Evolutionary conservation across 2,888 invertebrate species (phyloP).

Genomic region (Cephus spinipes): DNA sequence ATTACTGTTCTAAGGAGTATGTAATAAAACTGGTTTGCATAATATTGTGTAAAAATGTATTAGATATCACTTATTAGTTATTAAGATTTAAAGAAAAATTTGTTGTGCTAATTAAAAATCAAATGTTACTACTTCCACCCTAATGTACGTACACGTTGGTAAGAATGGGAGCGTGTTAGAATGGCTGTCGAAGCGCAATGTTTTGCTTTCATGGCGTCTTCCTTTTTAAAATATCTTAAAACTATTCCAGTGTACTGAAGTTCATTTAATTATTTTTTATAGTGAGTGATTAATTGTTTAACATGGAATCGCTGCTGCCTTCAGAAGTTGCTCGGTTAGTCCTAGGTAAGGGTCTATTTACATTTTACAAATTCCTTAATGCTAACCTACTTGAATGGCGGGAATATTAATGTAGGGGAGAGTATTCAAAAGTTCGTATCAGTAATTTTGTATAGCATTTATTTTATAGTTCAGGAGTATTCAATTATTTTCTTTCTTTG

Average conservation of each 20-base stretch:
- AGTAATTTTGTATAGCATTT: neutral
- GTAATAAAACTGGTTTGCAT: neutral
- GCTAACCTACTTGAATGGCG: constrained; percentile 18
- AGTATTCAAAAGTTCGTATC: neutral
- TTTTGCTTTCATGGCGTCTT: neutral
- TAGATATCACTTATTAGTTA: neutral
- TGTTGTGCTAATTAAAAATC: neutral
- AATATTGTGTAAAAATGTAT: neutral
- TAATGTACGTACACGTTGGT: neutral
- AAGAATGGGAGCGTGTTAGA: neutral
- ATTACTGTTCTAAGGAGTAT: too few species aligned
- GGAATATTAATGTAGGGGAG: constrained; percentile 15
- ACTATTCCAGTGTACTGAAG: neutral
- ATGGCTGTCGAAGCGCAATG: neutral
- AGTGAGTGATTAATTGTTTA: neutral
- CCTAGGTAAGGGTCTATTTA: constrained; percentile 52
- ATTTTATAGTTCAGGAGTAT: neutral
- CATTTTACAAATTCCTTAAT: neutral
- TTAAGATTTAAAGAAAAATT: neutral
- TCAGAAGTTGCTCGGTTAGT: constrained; percentile 64
- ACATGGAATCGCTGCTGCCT: constrained; percentile 60
- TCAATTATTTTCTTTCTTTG: neutral
- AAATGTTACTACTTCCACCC: neutral
- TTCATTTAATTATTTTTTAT: neutral
- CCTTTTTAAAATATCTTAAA: neutral